phyloP scores from a whole-genome alignment of 2,888 invertebrate species.

The Xylota sylvarum region DNA sequence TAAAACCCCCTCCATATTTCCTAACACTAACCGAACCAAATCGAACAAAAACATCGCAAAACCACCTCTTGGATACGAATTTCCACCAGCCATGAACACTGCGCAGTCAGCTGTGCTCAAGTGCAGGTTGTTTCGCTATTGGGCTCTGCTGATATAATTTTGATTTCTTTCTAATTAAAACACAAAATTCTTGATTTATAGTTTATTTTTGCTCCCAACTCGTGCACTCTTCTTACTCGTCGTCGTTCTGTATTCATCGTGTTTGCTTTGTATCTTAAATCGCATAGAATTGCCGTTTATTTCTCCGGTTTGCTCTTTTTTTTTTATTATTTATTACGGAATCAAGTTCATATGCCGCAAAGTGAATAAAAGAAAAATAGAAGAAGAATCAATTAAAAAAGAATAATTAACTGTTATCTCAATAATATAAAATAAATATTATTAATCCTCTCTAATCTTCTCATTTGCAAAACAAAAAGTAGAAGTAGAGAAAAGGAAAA shows the following conservation, averaged over 20 bases:
- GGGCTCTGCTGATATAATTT: neutral
- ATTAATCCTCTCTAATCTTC: constrained; percentile 2
- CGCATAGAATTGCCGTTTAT: constrained; percentile 30
- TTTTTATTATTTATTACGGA: constrained; percentile 24
- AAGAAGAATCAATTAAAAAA: constrained; percentile 28
- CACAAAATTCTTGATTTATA: constrained; percentile 8
- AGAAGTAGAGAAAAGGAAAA: neutral
- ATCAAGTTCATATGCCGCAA: constrained; percentile 40
- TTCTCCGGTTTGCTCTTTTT: constrained; percentile 33
- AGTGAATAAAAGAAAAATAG: constrained; percentile 20
- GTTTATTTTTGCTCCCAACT: neutral
- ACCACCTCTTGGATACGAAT: constrained; percentile 53
- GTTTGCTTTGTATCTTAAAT: constrained; percentile 38
- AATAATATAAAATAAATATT: neutral
- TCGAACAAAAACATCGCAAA: constrained; percentile 16
- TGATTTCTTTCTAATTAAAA: constrained; percentile 27
- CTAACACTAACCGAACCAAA: neutral
- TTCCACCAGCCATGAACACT: constrained; percentile 61
- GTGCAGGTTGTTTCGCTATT: constrained; percentile 46
- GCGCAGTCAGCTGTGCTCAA: constrained; percentile 73
- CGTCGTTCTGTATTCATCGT: constrained; percentile 6
- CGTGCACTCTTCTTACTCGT: neutral
- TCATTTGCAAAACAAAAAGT: constrained; percentile 13
- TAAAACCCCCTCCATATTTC: neutral
- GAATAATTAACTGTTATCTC: constrained; percentile 40